Conservation (phyloP, 2,888 invertebrate genomes). For the Congeria kusceri region DNA sequence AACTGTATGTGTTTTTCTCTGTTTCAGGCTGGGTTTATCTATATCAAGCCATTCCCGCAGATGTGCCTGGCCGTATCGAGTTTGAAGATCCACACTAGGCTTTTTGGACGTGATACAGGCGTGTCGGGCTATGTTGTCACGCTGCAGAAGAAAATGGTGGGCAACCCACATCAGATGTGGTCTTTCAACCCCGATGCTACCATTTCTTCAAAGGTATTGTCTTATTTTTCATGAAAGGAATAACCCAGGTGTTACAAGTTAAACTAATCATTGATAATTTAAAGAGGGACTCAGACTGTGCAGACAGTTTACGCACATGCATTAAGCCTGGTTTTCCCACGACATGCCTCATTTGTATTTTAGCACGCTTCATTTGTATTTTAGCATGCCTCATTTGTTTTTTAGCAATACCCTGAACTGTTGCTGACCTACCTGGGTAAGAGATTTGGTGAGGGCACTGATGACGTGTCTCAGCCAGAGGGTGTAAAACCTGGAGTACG, state of each 20-base stretch:
- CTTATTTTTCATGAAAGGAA: no score
- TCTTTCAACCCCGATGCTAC: slow-evolving; percentile 81
- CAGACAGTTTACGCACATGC: no score
- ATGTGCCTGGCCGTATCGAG: slow-evolving; percentile 81
- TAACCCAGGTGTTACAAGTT: no score
- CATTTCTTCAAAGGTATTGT: slow-evolving; percentile 76
- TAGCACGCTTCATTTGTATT: no score
- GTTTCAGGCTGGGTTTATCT: slow-evolving; percentile 82
- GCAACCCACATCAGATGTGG: slow-evolving; percentile 82
- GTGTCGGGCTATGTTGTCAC: slow-evolving; percentile 79
- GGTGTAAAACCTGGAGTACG: slow-evolving; percentile 72
- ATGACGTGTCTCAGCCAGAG: slow-evolving; percentile 65
- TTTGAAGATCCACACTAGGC: slow-evolving; percentile 65
- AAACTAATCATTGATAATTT: no score
- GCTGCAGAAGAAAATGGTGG: slow-evolving; percentile 78
- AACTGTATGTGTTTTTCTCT: no score
- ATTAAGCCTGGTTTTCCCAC: no score
- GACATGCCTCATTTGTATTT: no score
- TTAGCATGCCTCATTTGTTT: neutral
- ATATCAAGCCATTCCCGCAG: slow-evolving; percentile 81
- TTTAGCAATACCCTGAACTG: slow-evolving; percentile 79
- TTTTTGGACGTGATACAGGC: slow-evolving; percentile 58
- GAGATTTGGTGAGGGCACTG: slow-evolving; percentile 73
- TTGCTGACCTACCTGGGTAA: slow-evolving; percentile 82
- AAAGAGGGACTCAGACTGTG: no score